Evolutionary conservation across 2,888 invertebrate species (phyloP), one percentile per base, ranked within the genome.

Genomic region (Mythimna vitellina): DNA sequence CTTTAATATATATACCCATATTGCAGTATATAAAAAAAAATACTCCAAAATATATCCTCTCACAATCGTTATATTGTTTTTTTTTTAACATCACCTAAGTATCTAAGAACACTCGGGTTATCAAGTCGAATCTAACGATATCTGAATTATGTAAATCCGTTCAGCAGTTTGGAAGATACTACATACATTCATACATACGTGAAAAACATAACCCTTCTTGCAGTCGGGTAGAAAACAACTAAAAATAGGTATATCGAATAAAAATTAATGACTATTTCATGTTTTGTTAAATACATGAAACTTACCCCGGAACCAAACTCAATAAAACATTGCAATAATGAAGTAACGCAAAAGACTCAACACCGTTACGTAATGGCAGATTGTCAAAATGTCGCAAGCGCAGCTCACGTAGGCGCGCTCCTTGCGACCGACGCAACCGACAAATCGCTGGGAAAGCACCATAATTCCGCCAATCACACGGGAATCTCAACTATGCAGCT

Each of bases 331-430:
- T 64, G 56, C 70, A 64, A 53, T 71, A 79, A 78, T 81, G 73
- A 86, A 84, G 74, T 81, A 78, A 70, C 65, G 70, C 73, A 75
- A 75, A 70, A 64, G 76, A 67, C 79, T 70, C 82, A 54, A 70
- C 80, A 87, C 85, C 86, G 88, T 93, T 93, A 93, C 91, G 93
- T 92, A 93, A 94, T 90, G 70, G 81, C 85, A 88, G 91, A 92
- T 93, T 93, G 93, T 93, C 93, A 90, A 93, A 94, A 92, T 94
- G 94, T 93, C 93, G 94, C 93, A 94, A 94, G 92, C 89, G 87
- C 87, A 87, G 91, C 92, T 91, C 93, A 92, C 91, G 92, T 91
- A 90, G 89, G 81, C 81, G 81, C 84, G 78, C 90, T 89, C 88
- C 88, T 89, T 88, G 77, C 82, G 86, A 83, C 82, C 76, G 84